Evolutionary conservation across 2,888 invertebrate genomes (phyloP), one percentile per base, ranked within the genome.

Genomic region (Embidobia sp.): DNA sequence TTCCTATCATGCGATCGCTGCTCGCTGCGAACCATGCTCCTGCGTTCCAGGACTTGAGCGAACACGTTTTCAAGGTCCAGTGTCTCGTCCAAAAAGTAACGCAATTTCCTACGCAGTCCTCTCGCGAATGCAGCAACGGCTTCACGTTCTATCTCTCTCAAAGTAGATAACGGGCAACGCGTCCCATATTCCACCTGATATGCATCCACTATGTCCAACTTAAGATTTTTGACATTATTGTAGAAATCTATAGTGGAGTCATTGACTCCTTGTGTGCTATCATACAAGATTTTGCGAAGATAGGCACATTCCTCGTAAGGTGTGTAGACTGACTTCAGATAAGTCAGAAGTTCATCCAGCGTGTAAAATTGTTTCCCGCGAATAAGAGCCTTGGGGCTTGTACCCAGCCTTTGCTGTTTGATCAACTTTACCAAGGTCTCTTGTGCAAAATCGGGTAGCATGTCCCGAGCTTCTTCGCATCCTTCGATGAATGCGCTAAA

Each of bases 181-280:
- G 6, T 8, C 13, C 37, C 11, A 22, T 53, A 37, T 26, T 53
- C 15, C 1, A 37, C 4, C 13, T 53, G 13, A 37, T 53, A 53
- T 0, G 53, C 37, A 7, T 19, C 26, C 1, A 37, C 13, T 0
- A 53, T 53, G 6, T 53, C 37, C 8, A 15, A 15, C 22, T 22
- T 37, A 4, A 51, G 10, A 22, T 51, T 33, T 22, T 51, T 51
- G n/a, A 35, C 13, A 1, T 5, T 19, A 10, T 35, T 51, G 13
- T 51, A 51, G 35, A 35, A 51, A 19, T 51, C 35, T 0, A 51
- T 19, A 0, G 51, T 51, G 0, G 51, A 11, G 6, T 51, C 35
- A n/a, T 35, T 35, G 4, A 1, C 8, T 5, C 35, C 51, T 13
- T 51, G 51, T 19, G 1, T n/a, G 2, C 10, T 8, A 33, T 51